Evolutionary conservation across 2,888 invertebrate genomes (phyloP), one percentile per base, ranked within the genome.

Genomic region (Nasonovia ribisnigri): DNA sequence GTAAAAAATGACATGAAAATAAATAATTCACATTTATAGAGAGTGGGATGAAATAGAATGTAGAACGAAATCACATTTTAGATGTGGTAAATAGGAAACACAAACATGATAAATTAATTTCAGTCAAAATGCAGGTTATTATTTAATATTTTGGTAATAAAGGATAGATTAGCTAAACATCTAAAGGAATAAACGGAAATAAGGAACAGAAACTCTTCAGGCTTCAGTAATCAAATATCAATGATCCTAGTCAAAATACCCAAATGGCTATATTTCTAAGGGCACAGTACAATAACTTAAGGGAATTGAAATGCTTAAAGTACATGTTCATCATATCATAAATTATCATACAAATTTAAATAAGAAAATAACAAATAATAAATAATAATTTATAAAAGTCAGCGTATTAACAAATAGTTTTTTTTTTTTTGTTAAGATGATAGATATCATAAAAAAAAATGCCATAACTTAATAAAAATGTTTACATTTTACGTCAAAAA

Each of bases 401-500:
- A 77, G 36, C 6, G 36, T 77, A 36, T 77, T 77, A 77, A 77
- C 20, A 77, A 77, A 77, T 16, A 77, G 16, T 77, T 77, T 36
- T 57, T 77, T 77, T 36, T 2, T 20, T 36, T 13, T 67, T 77
- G 77, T 77, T 36, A 77, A 36, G 36, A 42, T 77, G 77, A 42
- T 77, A 77, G 20, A 36, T 77, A 36, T 77, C 20, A 77, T 36
- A 77, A 77, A 77, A 77, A 77, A 77, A 36, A 36, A 77, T 36
- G 6, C 20, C 36, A 77, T 77, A 77, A 36, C 77, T 67, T n/a
- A 67, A 24, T 77, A 42, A 36, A 42, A 77, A 77, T 77, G 77
- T 77, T 77, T 46, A 86, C 86, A 46, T 86, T 86, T 46, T 2
- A 86, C 6, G 86, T 86, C 86, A 86, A 86, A 84, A 29, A 86